Percentiles rank a stretch among this genome's conserved stretches.
These are phyloP conservation scores for Budorcas taxicolor DNA, from an alignment of 2,113 vertebrate species.

Conservation along the genomic window DNA sequence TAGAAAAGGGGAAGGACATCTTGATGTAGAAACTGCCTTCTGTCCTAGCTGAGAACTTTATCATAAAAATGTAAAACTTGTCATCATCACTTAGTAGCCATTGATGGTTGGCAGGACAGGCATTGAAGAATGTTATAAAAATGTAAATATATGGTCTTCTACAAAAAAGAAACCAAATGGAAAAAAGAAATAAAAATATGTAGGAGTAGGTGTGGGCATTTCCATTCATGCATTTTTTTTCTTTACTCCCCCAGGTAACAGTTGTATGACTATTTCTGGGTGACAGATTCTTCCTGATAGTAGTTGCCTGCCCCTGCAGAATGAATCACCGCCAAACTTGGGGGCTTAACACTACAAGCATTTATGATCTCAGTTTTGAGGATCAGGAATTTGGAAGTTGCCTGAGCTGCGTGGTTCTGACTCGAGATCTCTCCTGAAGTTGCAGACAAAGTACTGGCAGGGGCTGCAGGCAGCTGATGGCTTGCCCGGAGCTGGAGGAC, in stretches of 20 bases:
- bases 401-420: background rate
- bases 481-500: background rate
- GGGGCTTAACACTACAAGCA: background rate
- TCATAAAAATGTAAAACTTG: slow-evolving; percentile 21
- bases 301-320: background rate
- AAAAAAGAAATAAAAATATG: background rate
- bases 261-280: background rate
- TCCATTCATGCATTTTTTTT: background rate
- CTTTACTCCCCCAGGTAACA: background rate
- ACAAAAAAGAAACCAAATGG: background rate
- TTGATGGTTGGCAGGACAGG: background rate
- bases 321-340: background rate
- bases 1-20: background rate
- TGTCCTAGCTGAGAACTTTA: background rate
- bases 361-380: background rate
- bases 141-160: background rate
- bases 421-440: background rate
- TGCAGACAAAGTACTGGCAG: background rate
- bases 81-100: background rate
- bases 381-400: background rate
- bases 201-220: background rate
- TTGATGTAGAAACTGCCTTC: slow-evolving; percentile 6
- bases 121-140: background rate
- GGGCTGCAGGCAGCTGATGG: background rate
- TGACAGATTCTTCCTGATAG: background rate